These are phyloP conservation scores for Altica lythri DNA, from an alignment of 2,888 invertebrate genomes.

Conservation along the genomic window DNA sequence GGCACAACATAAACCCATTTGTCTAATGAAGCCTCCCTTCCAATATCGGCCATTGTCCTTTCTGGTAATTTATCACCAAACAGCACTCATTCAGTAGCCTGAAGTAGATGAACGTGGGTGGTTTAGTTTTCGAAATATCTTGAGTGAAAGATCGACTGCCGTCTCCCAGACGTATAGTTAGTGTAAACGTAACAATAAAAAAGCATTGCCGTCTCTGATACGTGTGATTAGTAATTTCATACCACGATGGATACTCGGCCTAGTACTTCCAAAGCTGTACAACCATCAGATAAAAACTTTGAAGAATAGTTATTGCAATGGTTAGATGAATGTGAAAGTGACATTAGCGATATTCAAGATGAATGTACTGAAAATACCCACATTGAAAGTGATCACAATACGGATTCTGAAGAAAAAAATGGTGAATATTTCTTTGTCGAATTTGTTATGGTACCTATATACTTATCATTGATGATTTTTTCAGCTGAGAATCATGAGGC, in stretches of 20 bases:
- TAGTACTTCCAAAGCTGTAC: constrained; percentile 7
- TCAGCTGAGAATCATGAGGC: too few relatives aligned
- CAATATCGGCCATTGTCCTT: constrained; percentile 4
- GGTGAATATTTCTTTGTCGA: background rate
- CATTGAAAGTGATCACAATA: constrained; percentile 13
- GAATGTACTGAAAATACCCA: too few relatives aligned
- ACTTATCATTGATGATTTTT: constrained; percentile 6
- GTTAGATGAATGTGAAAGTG: constrained; percentile 11
- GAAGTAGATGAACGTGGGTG: background rate
- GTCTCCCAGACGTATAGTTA: background rate
- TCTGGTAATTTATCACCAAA: background rate
- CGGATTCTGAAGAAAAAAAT: constrained; percentile 9
- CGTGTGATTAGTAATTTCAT: constrained; percentile 5
- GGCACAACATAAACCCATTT: too few relatives aligned
- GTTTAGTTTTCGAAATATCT: background rate
- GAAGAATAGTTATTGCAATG: constrained; percentile 4
- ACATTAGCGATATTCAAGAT: constrained; percentile 5
- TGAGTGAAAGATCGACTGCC: background rate
- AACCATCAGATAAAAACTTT: background rate
- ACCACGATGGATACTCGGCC: constrained; percentile 7
- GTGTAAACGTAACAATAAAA: constrained; percentile 6
- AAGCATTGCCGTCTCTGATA: background rate
- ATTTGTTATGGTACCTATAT: background rate
- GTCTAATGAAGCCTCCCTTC: constrained; percentile 2
- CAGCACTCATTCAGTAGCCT: too few relatives aligned